A percentile compares a stretch with the other conserved stretches of the same genome.
These are phyloP conservation scores for Manis crassicaudata DNA, from an alignment of 2,797 vertebrate species.

Conservation along the genomic window DNA sequence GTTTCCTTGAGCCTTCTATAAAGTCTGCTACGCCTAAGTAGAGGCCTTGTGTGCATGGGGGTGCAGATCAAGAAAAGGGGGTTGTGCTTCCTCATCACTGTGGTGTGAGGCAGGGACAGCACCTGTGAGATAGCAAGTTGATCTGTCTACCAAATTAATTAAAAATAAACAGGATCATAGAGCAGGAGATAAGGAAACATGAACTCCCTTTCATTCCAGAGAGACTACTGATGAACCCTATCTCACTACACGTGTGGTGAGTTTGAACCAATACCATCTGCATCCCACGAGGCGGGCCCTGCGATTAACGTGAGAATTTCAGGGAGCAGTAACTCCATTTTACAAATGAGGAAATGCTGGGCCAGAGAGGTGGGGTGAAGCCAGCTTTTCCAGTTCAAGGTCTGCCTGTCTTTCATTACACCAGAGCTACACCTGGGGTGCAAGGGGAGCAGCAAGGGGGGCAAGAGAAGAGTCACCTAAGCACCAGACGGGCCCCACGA, in stretches of 20 bases:
- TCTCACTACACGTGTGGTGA: background rate
- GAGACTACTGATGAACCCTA: background rate
- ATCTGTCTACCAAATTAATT: background rate
- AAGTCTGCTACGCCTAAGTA: background rate
- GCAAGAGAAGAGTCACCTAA: background rate
- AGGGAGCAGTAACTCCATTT: background rate
- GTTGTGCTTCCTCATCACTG: background rate
- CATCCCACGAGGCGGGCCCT: background rate
- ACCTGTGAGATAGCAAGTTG: background rate
- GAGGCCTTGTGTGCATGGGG: fast-evolving
- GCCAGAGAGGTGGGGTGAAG: background rate
- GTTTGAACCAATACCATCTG: background rate
- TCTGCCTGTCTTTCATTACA: background rate
- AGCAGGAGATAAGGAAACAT: background rate
- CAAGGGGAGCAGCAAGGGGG: background rate
- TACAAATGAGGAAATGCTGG: background rate
- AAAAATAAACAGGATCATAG: background rate
- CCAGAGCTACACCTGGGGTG: background rate
- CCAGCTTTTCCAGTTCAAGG: background rate
- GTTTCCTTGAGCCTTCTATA: background rate
- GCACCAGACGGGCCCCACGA: background rate
- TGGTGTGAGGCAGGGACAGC: background rate
- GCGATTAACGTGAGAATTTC: background rate
- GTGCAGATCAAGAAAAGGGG: background rate
- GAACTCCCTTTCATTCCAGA: background rate